Conservation (phyloP, 2,888 invertebrate genomes). For the Lumbricus terrestris region DNA sequence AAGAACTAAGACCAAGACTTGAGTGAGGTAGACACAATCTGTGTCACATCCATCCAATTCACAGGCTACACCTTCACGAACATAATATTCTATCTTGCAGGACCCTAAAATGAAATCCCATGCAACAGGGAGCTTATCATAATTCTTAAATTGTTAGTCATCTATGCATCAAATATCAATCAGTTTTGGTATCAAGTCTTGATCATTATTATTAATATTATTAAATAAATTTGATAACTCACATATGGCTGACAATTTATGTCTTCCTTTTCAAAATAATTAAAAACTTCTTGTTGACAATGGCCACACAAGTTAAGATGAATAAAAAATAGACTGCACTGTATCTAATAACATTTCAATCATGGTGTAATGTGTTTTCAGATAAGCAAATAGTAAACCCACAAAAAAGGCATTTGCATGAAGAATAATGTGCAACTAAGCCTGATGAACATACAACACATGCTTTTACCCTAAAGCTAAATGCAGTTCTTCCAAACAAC, state of each 20-base stretch:
- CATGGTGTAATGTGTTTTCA: neutral
- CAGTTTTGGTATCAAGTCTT: neutral
- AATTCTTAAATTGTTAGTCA: neutral
- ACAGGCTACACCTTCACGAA: neutral
- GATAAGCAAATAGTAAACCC: neutral
- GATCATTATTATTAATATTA: too few species aligned
- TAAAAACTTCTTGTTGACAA: neutral
- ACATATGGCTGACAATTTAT: neutral
- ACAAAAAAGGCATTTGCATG: neutral
- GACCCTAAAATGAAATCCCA: too few species aligned
- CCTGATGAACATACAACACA: neutral
- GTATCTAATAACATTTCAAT: too few species aligned
- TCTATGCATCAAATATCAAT: neutral
- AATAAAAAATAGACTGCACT: neutral
- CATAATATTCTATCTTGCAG: neutral
- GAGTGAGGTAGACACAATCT: too few species aligned
- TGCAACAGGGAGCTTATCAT: too few species aligned
- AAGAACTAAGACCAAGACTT: too few species aligned
- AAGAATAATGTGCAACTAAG: neutral
- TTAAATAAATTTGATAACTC: too few species aligned
- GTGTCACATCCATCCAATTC: too few species aligned
- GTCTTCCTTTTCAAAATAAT: neutral
- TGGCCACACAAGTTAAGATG: neutral
- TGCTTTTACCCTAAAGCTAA: neutral
- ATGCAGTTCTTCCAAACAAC: neutral